Evolutionary conservation across 2,888 invertebrate genomes (phyloP), one percentile per base, ranked within the genome.

Genomic region (Epirrhoe tristata): DNA sequence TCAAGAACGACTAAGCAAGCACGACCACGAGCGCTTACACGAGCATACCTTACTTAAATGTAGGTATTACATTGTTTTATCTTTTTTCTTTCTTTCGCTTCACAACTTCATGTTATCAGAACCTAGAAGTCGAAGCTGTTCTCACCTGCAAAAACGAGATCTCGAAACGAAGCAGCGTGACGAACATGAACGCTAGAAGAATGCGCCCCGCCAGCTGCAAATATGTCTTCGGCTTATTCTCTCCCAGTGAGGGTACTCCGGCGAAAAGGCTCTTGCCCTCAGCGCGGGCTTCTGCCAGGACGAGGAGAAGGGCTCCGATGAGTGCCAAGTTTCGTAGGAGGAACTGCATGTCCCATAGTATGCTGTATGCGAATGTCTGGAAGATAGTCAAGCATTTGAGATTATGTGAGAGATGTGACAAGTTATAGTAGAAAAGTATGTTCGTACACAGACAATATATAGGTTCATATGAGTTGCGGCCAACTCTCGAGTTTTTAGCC

Each of bases 311-410:
- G n/a, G 99, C 99, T 67, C 99, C 99, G 78, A 99, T 98, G 62
- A 99, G 95, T 10, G 99, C 99, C 78, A 99, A 91, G 93, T 99
- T 99, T 70, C 99, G 96, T 75, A 99, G 96, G 69, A 99, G 94
- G 93, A 99, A 99, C 88, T 99, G 99, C 84, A 99, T 88, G 88
- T 99, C 99, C 99, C 99, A 99, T 66, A 99, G 93, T 91, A 99
- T 99, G 87, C 98, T 98, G 94, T 98, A 98, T 0, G 98, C 98
- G 80, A 98, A 95, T 58, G 98, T 98, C 97, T 98, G 93, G 0
- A 85, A 86, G 17, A 3, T 14, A 1, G 3, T 2, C 1, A 2
- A 24, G 24, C 24, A 24, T 24, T 1, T 24, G 24, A 24, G 24
- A 24, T 24, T 24, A 24, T n/a, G n/a, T n/a, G n/a, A n/a, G n/a